phyloP scores from a whole-genome alignment of 2,888 invertebrate species.

The Eupithecia abbreviata region DNA sequence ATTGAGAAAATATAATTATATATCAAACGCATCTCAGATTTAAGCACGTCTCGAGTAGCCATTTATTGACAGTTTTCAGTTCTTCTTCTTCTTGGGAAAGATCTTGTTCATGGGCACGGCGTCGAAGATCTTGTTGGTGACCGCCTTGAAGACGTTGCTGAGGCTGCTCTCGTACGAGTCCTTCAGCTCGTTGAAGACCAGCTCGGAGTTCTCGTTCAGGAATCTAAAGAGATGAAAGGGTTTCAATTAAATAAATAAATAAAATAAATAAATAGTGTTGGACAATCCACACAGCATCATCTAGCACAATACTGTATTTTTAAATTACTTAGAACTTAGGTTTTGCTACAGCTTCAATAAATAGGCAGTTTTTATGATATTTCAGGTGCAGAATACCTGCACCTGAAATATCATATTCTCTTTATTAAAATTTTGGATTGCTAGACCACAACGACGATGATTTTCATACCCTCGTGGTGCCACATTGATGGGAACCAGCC shows the following conservation, averaged over 20 bases:
- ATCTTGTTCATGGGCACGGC: constrained; percentile 87
- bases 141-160: constrained; percentile 86
- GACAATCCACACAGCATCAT: too few relatives aligned
- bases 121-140: constrained; percentile 87
- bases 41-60: too few relatives aligned
- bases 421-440: not conserved
- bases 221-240: constrained; percentile 66
- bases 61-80: not conserved
- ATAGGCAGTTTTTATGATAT: not conserved
- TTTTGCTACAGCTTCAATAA: not conserved
- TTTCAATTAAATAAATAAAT: too few relatives aligned
- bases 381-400: not conserved
- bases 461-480: not conserved
- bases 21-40: too few relatives aligned
- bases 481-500: not conserved
- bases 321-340: not conserved
- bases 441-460: not conserved
- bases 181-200: constrained; percentile 87
- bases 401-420: too few relatives aligned
- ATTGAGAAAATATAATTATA: too few relatives aligned
- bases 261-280: too few relatives aligned
- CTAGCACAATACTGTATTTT: too few relatives aligned
- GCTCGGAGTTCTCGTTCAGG: constrained; percentile 87
- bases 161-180: constrained; percentile 87
- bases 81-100: constrained; percentile 66